Evolutionary conservation across 2,888 invertebrate genomes (phyloP).

Genomic region (Athalia circularis): DNA sequence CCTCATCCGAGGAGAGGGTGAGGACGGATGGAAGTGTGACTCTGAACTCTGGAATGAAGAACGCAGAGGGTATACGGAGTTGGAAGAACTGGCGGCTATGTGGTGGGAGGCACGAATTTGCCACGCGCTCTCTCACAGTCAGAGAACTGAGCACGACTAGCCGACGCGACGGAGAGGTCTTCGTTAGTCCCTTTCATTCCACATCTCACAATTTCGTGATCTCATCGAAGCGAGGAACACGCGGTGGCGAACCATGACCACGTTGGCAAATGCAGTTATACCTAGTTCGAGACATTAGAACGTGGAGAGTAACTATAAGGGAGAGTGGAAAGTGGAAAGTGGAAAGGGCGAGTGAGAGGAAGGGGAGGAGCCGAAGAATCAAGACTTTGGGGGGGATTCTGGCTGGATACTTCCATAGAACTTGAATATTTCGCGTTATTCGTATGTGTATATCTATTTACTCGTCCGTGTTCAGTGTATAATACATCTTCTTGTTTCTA

Average conservation of each 20-base stretch:
- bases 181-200: constrained; percentile 50
- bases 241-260: constrained; percentile 36
- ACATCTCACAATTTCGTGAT: constrained; percentile 46
- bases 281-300: constrained; percentile 32
- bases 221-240: constrained; percentile 35
- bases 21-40: constrained; percentile 35
- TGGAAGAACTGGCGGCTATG: not conserved
- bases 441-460: not conserved
- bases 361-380: not conserved
- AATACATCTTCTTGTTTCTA: not conserved
- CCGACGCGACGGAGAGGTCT: constrained; percentile 21
- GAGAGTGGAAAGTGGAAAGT: not conserved
- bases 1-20: not conserved
- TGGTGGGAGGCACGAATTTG: constrained; percentile 4
- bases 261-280: constrained; percentile 33
- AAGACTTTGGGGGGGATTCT: constrained; percentile 15
- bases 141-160: constrained; percentile 42
- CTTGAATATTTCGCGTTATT: not conserved
- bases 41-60: constrained; percentile 40
- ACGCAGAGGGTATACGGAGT: constrained; percentile 2
- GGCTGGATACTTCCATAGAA: constrained; percentile 18
- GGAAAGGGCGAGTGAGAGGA: not conserved
- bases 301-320: not conserved
- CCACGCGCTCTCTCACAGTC: not conserved
- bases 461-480: too few relatives aligned